These are phyloP conservation scores for Phenganax subtilis DNA, from an alignment of 92 coral and sea anemone genomes.

Conservation along the genomic window DNA sequence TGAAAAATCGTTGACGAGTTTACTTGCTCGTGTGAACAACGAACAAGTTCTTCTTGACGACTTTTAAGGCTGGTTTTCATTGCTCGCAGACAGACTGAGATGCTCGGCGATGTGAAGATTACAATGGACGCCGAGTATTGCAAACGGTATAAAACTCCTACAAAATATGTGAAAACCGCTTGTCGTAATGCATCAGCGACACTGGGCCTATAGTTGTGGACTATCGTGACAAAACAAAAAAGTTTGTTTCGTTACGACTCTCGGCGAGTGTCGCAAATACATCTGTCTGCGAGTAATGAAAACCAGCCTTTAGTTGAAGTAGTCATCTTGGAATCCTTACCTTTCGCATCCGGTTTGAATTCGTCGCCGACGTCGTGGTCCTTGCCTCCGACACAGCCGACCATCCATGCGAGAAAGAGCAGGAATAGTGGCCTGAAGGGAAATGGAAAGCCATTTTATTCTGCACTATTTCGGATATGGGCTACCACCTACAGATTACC, in stretches of 20 bases:
- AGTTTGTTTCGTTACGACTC: too few relatives aligned
- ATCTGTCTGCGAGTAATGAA: too few relatives aligned
- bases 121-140: too few relatives aligned
- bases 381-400: constrained; percentile 5
- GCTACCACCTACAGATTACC: background rate
- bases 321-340: background rate
- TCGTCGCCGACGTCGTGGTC: background rate
- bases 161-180: too few relatives aligned
- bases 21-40: background rate
- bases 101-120: too few relatives aligned
- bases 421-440: background rate
- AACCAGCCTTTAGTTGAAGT: background rate
- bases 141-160: too few relatives aligned
- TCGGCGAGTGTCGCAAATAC: too few relatives aligned
- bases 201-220: too few relatives aligned
- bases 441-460: background rate
- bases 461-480: background rate
- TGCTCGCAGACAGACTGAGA: too few relatives aligned
- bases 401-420: constrained; percentile 17
- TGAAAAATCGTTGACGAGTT: background rate
- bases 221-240: too few relatives aligned
- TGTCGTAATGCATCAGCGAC: too few relatives aligned
- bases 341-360: background rate
- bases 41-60: background rate
- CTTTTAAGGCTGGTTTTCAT: background rate